Conservation (phyloP, 2,797 vertebrate species). For the Urophycis tenuis region DNA sequence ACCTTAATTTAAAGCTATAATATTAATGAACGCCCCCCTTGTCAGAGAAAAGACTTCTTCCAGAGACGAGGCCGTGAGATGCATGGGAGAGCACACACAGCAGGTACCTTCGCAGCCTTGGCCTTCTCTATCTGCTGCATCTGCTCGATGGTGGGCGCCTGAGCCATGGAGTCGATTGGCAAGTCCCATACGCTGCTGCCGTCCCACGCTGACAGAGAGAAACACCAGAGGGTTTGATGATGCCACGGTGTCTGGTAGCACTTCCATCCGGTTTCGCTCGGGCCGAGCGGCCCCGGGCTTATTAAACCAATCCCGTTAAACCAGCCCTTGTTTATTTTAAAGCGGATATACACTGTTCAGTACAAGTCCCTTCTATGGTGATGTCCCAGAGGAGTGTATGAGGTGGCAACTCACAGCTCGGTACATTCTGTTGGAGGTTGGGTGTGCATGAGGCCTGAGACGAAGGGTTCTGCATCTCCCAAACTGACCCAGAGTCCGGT, state of each 20-base stretch:
- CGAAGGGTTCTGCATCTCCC: constrained; percentile 89
- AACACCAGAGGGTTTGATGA: background rate
- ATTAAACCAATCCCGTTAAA: background rate
- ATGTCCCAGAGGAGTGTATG: background rate
- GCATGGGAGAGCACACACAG: background rate
- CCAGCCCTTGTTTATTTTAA: too few species aligned
- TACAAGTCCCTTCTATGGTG: background rate
- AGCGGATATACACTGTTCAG: too few species aligned
- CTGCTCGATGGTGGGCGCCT: constrained; percentile 90
- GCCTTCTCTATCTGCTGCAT: constrained; percentile 95
- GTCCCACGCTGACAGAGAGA: constrained; percentile 80
- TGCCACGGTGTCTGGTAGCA: background rate
- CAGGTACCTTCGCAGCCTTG: constrained; percentile 86
- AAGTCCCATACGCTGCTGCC: constrained; percentile 97
- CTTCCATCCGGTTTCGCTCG: background rate
- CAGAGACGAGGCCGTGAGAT: background rate
- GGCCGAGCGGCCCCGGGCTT: background rate
- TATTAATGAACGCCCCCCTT: too few species aligned
- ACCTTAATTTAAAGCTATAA: background rate
- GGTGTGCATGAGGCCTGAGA: constrained; percentile 82
- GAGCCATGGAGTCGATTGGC: constrained; percentile 85
- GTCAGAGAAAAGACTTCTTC: background rate
- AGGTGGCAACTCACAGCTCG: constrained; percentile 57
- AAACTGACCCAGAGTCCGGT: constrained; percentile 89
- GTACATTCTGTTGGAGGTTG: constrained; percentile 61